phyloP scores from a whole-genome alignment of 2,888 invertebrate species.

The Neoscelio sp. region DNA sequence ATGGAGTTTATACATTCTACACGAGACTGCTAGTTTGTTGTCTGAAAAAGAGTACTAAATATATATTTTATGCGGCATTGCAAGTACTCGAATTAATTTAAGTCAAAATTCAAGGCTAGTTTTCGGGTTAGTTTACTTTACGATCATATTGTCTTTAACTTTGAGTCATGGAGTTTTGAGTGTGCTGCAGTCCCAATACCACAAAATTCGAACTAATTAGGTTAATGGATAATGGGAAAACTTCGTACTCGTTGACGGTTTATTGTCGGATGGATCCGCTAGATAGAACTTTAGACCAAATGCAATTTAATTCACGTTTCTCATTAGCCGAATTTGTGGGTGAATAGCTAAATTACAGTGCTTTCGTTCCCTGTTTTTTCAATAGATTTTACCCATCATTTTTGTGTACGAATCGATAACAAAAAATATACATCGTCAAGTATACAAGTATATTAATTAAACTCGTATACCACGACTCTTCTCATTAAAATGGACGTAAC shows the following conservation, averaged over 20 bases:
- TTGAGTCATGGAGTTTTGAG: conserved; percentile 62
- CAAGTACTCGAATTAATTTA: background rate
- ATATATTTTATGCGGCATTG: background rate
- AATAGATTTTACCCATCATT: conserved; percentile 3
- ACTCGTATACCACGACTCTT: conserved; percentile 16
- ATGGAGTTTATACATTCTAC: background rate
- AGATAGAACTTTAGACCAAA: conserved; percentile 70
- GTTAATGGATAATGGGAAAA: conserved; percentile 81
- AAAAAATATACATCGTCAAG: conserved; percentile 15
- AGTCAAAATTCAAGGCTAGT: conserved; percentile 30
- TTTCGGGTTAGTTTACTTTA: conserved; percentile 39
- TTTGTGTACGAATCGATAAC: conserved; percentile 16
- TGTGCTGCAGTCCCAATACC: conserved; percentile 73
- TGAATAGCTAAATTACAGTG: conserved; percentile 58
- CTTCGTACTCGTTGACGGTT: conserved; percentile 78
- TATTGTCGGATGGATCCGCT: conserved; percentile 75
- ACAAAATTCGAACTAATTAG: conserved; percentile 80
- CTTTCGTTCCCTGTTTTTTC: conserved; percentile 28
- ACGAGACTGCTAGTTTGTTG: background rate
- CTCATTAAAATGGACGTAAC: conserved; percentile 18
- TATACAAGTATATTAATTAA: conserved; percentile 27
- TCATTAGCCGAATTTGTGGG: conserved; percentile 66
- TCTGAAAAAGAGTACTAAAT: background rate
- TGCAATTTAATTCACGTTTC: conserved; percentile 72
- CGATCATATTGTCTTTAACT: conserved; percentile 66